Conservation (phyloP, 2,797 vertebrate species). For the Halcyon badia region DNA sequence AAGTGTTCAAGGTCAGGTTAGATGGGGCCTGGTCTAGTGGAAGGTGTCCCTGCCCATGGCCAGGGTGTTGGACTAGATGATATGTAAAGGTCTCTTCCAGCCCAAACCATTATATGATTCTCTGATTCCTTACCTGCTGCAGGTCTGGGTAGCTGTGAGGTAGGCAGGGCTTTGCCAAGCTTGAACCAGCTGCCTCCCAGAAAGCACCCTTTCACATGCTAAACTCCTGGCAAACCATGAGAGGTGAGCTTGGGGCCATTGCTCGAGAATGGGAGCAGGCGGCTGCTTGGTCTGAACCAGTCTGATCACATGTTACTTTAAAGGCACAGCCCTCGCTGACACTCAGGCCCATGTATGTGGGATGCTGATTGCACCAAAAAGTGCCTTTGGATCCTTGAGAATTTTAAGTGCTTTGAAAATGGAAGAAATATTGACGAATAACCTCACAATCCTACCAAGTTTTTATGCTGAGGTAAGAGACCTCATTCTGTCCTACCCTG, state of each 20-base stretch:
- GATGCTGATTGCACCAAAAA: neutral
- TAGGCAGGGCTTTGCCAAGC: neutral
- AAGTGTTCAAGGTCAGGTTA: neutral
- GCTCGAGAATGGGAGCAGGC: neutral
- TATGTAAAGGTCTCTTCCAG: neutral
- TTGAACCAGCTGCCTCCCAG: neutral
- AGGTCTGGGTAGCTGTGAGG: neutral
- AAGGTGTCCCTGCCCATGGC: neutral
- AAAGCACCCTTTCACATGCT: neutral
- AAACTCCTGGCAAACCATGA: neutral
- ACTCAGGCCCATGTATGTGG: neutral
- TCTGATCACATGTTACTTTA: neutral
- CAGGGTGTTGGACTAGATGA: neutral
- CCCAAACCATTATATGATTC: neutral
- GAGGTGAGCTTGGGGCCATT: neutral
- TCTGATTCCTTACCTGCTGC: neutral
- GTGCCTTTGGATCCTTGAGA: neutral
- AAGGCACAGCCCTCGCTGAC: neutral
- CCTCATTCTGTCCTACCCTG: neutral
- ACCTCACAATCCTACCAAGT: neutral
- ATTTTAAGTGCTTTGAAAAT: neutral
- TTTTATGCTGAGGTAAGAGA: neutral
- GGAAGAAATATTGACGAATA: neutral
- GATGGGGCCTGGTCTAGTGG: neutral
- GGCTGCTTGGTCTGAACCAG: neutral